Percentiles rank a stretch among this genome's conserved stretches.
phyloP scores from a whole-genome alignment of 2,797 vertebrate species.

The Acipenser transmontanus region DNA sequence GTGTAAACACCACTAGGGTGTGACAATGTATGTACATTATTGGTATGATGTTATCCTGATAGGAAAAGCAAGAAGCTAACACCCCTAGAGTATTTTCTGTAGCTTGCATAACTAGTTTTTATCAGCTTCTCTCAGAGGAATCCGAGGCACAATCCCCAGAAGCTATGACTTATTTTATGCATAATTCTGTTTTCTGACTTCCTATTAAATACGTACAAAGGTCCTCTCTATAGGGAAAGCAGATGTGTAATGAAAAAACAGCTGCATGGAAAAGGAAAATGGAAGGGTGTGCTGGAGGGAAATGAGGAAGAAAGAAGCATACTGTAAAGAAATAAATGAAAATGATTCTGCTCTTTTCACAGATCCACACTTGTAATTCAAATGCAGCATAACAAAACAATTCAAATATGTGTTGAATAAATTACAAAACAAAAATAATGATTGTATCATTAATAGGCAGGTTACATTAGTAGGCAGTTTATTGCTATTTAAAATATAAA shows the following conservation, averaged over 20 bases:
- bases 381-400: too few species aligned
- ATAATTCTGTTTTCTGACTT: slow-evolving; percentile 20
- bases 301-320: not conserved
- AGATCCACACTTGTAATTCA: too few species aligned
- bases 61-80: not conserved
- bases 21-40: too few species aligned
- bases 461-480: too few species aligned
- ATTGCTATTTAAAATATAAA: too few species aligned
- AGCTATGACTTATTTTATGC: slow-evolving; percentile 9
- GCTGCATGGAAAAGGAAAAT: not conserved
- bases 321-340: too few species aligned
- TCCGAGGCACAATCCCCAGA: slow-evolving; percentile 5
- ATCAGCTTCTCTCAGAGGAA: slow-evolving; percentile 13
- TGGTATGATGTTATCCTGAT: not conserved
- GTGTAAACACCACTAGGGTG: too few species aligned
- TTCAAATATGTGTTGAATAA: too few species aligned
- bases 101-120: not conserved
- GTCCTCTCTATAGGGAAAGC: slow-evolving; percentile 14
- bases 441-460: too few species aligned
- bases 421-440: too few species aligned
- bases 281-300: not conserved
- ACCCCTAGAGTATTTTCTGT: not conserved
- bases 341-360: too few species aligned
- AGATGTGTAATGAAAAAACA: slow-evolving; percentile 16
- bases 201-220: slow-evolving; percentile 20